Conservation (phyloP, 2,797 vertebrate species). For the Enteromius radiatus region DNA sequence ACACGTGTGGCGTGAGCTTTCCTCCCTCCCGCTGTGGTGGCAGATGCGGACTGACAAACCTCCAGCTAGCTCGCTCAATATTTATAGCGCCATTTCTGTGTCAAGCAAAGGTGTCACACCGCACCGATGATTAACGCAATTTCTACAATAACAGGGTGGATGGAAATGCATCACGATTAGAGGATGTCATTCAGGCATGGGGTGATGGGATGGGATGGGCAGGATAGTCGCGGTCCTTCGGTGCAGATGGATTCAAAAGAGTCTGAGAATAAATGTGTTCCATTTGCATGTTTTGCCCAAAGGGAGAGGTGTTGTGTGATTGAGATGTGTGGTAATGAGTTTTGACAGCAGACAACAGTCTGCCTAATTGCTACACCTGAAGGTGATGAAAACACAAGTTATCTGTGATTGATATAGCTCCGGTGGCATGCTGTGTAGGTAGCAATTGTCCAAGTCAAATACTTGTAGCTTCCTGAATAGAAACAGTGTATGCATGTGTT, state of each 20-base stretch:
- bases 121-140: constrained; percentile 65
- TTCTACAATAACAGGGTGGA: constrained; percentile 64
- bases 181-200: constrained; percentile 67
- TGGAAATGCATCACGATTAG: constrained; percentile 75
- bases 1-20: constrained; percentile 37
- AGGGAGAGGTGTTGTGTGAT: constrained; percentile 65
- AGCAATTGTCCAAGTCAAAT: constrained; percentile 32
- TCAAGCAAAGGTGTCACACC: constrained; percentile 63
- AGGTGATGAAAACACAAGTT: constrained; percentile 54
- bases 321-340: constrained; percentile 56
- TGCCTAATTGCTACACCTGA: constrained; percentile 62
- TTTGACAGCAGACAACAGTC: constrained; percentile 64
- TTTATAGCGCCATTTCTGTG: constrained; percentile 69
- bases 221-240: constrained; percentile 63
- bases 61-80: constrained; percentile 63
- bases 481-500: not conserved
- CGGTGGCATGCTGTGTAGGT: not conserved
- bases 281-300: constrained; percentile 75
- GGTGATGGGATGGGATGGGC: constrained; percentile 62
- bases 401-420: constrained; percentile 52
- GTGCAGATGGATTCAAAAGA: constrained; percentile 71
- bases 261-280: constrained; percentile 68
- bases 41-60: constrained; percentile 73
- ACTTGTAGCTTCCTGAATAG: constrained; percentile 23
- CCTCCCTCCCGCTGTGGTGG: constrained; percentile 70